Evolutionary conservation across 2,888 invertebrate genomes (phyloP).

Genomic region (Entomobrya proxima): DNA sequence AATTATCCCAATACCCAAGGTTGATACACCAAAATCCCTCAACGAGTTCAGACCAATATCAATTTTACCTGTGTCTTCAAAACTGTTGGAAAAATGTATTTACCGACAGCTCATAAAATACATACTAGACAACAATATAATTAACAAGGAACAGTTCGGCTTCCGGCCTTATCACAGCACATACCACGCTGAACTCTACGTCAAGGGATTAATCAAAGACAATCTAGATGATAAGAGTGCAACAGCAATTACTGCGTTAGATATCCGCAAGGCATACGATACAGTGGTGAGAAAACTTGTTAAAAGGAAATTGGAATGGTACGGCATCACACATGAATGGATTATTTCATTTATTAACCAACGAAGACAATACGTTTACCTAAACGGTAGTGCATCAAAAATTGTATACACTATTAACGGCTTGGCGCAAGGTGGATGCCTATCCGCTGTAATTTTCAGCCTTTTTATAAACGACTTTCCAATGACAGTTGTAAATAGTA

Average conservation of each 20-base stretch:
- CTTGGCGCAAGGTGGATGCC: too few species aligned
- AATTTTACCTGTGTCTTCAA: slow-evolving; percentile 54
- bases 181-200: slow-evolving; percentile 24
- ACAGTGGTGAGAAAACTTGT: too few species aligned
- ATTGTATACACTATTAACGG: too few species aligned
- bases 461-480: too few species aligned
- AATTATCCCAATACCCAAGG: slow-evolving; percentile 58
- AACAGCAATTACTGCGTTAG: slow-evolving; percentile 15
- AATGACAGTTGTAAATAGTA: too few species aligned
- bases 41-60: slow-evolving; percentile 58
- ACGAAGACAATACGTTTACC: too few species aligned
- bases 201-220: not conserved
- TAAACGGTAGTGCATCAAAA: too few species aligned
- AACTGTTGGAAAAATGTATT: slow-evolving; percentile 51
- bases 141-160: slow-evolving; percentile 41
- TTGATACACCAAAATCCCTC: not conserved
- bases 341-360: too few species aligned
- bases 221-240: not conserved
- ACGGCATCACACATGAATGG: too few species aligned
- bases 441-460: too few species aligned
- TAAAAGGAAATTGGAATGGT: too few species aligned
- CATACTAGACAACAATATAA: slow-evolving; percentile 6
- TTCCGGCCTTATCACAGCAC: slow-evolving; percentile 42
- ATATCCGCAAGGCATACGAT: slow-evolving; percentile 42
- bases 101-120: slow-evolving; percentile 12